These are phyloP conservation scores for Microcebus lehilahytsara DNA, from an alignment of 2,113 vertebrate species.

Conservation along the genomic window DNA sequence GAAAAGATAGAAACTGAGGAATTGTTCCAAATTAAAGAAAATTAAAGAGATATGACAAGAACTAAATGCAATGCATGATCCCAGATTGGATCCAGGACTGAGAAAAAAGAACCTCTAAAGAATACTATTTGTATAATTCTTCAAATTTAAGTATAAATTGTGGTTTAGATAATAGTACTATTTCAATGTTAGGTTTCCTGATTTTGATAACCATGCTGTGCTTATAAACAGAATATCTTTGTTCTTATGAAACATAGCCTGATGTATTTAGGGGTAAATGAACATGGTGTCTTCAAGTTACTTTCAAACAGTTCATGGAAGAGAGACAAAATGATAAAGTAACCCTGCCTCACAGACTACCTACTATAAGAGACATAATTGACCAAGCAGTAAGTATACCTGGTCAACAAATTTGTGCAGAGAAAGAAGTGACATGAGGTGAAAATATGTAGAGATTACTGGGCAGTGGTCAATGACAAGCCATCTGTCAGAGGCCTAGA, in stretches of 20 bases:
- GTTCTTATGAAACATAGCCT: neutral
- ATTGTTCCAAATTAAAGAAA: neutral
- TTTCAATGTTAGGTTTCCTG: neutral
- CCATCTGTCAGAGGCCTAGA: neutral
- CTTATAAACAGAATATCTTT: neutral
- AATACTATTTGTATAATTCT: neutral
- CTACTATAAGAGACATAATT: neutral
- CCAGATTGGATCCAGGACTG: neutral
- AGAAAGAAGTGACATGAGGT: neutral
- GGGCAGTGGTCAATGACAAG: neutral
- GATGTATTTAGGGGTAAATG: constrained; percentile 13
- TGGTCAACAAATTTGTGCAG: neutral
- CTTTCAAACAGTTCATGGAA: neutral
- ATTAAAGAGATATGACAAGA: neutral
- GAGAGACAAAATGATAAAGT: neutral
- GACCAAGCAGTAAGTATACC: neutral
- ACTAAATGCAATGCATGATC: neutral
- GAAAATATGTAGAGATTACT: neutral
- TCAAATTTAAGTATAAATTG: constrained; percentile 8
- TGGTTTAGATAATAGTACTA: constrained; percentile 14
- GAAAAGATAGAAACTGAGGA: neutral
- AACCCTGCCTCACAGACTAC: neutral
- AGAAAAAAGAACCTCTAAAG: constrained; percentile 16
- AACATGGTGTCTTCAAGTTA: neutral
- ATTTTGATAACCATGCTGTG: constrained; percentile 9